Percentiles rank a stretch among this genome's conserved stretches.
Conservation (phyloP, 2,113 vertebrate species). For the Leiothrix lutea region DNA sequence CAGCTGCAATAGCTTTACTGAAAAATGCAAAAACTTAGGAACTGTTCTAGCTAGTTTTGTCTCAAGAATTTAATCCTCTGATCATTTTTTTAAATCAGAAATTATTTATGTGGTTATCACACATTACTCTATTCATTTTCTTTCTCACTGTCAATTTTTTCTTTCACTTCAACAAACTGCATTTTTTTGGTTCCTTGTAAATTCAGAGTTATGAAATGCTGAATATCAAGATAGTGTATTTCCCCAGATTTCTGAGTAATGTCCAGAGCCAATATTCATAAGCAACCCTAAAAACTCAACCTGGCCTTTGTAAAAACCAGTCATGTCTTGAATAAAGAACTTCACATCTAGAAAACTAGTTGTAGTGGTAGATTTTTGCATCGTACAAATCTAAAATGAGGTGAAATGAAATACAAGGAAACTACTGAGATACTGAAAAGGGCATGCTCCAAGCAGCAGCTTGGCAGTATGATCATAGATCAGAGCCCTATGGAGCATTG, state of each 20-base stretch:
- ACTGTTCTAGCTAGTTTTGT: not conserved
- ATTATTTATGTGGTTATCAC: not conserved
- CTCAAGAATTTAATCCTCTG: not conserved
- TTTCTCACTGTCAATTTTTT: not conserved
- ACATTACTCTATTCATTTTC: not conserved
- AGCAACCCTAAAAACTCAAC: not conserved
- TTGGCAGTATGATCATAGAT: not conserved
- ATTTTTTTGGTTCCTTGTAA: not conserved
- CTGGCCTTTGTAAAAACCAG: not conserved
- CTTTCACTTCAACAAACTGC: not conserved
- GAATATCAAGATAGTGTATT: not conserved
- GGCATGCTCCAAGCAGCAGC: not conserved
- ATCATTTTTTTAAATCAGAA: not conserved
- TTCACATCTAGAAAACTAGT: not conserved
- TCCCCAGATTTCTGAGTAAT: rapidly evolving
- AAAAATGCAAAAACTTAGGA: not conserved
- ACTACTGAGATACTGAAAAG: not conserved
- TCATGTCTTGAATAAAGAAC: not conserved
- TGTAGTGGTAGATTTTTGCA: not conserved
- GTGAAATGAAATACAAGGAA: not conserved
- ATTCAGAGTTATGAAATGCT: not conserved
- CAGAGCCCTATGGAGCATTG: not conserved
- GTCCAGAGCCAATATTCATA: not conserved
- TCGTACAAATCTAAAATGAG: not conserved
- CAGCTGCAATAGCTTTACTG: not conserved